Conservation (phyloP, 2,797 vertebrate genomes). For the Karalla daura region DNA sequence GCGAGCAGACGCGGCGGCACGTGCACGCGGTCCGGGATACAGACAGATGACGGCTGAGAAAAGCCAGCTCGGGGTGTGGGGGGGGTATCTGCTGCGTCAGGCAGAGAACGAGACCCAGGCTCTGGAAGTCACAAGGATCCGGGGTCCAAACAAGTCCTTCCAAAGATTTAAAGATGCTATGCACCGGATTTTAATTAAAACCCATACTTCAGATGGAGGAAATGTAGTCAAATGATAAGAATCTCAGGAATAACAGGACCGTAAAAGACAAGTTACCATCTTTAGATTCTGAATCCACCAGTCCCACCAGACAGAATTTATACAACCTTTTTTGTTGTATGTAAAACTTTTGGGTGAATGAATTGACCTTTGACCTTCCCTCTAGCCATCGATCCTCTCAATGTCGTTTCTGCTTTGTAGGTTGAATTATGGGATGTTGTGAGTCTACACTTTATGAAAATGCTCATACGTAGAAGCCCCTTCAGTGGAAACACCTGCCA, state of each 20-base stretch:
- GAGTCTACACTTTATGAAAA: too few species aligned
- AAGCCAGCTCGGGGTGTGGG: constrained; percentile 9
- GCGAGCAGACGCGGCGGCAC: constrained; percentile 31
- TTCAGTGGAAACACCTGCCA: too few species aligned
- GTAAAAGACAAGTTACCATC: not conserved
- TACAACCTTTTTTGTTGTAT: too few species aligned
- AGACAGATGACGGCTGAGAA: constrained; percentile 12
- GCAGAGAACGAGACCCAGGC: not conserved
- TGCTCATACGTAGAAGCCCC: too few species aligned
- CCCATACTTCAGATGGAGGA: not conserved
- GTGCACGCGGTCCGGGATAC: constrained; percentile 9
- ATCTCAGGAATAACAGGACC: not conserved
- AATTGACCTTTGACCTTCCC: too few species aligned
- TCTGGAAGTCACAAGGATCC: not conserved
- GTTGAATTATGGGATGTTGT: too few species aligned
- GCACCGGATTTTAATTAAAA: not conserved
- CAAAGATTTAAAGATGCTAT: not conserved
- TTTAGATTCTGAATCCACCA: too few species aligned
- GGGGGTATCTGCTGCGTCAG: constrained; percentile 5
- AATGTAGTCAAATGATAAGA: not conserved
- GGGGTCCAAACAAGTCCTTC: not conserved
- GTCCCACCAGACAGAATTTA: too few species aligned
- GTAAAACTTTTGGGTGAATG: too few species aligned
- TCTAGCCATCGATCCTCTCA: too few species aligned
- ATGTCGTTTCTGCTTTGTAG: too few species aligned